These are phyloP conservation scores for Arnoldichthys spilopterus DNA, from an alignment of 2,797 vertebrate species.

Conservation along the genomic window DNA sequence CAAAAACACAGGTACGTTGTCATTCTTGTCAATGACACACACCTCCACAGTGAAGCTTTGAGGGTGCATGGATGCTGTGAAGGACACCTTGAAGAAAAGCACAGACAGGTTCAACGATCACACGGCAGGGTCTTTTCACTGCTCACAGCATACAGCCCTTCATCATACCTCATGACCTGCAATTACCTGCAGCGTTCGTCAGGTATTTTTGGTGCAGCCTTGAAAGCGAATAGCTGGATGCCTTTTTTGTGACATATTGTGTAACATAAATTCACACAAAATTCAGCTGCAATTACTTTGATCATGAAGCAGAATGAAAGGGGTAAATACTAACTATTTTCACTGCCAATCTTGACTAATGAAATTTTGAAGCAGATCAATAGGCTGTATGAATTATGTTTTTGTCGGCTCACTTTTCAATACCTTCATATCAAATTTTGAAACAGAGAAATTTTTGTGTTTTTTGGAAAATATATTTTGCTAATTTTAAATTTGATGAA, in stretches of 20 bases:
- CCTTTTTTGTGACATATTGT: not conserved
- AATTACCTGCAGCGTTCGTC: not conserved
- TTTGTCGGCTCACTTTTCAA: not conserved
- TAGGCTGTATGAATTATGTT: not conserved
- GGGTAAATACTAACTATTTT: not conserved
- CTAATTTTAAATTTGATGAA: no score
- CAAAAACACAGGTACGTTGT: constrained; percentile 78
- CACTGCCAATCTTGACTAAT: not conserved
- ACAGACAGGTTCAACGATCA: constrained; percentile 37
- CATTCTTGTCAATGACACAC: constrained; percentile 81
- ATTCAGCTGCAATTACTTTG: not conserved
- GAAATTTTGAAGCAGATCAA: not conserved
- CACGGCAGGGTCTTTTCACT: constrained; percentile 27
- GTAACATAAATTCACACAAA: constrained; percentile 1
- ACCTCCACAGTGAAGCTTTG: constrained; percentile 78
- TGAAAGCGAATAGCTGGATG: not conserved
- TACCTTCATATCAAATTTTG: no score
- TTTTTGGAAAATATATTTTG: no score
- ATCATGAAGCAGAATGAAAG: not conserved
- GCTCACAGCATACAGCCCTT: constrained; percentile 1
- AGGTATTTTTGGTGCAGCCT: constrained; percentile 20
- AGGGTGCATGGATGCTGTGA: constrained; percentile 69
- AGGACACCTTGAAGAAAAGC: constrained; percentile 69
- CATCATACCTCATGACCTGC: not conserved
- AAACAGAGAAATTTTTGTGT: no score